Evolutionary conservation across 2,113 vertebrate genomes (phyloP).

Genomic region (Chaetodon trifascialis): DNA sequence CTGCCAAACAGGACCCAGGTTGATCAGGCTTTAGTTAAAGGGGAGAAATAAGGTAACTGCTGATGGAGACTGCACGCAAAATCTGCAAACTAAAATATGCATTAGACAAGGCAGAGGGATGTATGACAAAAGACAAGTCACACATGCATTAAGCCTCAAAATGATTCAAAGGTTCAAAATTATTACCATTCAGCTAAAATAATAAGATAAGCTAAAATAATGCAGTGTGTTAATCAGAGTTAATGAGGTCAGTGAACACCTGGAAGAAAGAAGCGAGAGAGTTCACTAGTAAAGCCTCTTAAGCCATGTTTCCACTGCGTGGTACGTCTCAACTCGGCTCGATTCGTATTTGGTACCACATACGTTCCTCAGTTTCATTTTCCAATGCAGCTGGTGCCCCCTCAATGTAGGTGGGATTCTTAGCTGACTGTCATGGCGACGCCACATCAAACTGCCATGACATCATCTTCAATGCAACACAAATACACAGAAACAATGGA

Average conservation of each 20-base stretch:
- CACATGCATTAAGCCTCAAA: not conserved
- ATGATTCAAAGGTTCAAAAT: not conserved
- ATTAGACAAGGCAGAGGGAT: not conserved
- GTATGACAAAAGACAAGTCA: not conserved
- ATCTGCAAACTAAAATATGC: not conserved
- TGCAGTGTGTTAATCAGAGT: not conserved
- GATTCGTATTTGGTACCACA: too few species aligned
- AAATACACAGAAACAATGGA: too few species aligned
- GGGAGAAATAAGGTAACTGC: not conserved
- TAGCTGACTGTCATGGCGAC: too few species aligned
- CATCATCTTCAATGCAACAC: too few species aligned
- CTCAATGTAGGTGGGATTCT: too few species aligned
- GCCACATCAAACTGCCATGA: too few species aligned
- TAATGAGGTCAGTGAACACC: not conserved
- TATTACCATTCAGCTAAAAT: not conserved
- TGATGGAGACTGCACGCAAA: not conserved
- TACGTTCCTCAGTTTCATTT: too few species aligned
- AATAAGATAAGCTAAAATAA: not conserved
- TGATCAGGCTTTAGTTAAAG: not conserved
- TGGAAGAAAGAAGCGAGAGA: not conserved
- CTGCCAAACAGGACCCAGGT: not conserved
- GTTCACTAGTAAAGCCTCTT: not conserved
- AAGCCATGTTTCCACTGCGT: too few species aligned
- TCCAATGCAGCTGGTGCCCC: too few species aligned
- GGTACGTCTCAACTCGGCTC: too few species aligned